Percentiles rank a stretch among this genome's conserved stretches.
Conservation (phyloP, 64 coral and sea anemone species). For the Cladopsammia gracilis region DNA sequence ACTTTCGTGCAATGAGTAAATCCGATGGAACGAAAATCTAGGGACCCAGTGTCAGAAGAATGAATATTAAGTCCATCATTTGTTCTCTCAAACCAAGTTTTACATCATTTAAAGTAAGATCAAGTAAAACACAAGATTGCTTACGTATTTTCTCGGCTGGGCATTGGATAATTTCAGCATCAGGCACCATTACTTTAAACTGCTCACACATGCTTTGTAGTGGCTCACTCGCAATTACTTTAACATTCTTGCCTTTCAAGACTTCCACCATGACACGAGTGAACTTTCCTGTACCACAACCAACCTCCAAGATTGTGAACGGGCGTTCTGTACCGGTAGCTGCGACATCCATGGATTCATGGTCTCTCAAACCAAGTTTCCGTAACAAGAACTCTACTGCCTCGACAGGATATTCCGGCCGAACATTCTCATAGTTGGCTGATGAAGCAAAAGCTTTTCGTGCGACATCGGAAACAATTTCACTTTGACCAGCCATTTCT, state of each 20-base stretch:
- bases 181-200: slow-evolving; percentile 26
- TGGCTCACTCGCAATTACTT: slow-evolving; percentile 47
- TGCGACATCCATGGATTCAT: not conserved
- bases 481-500: not conserved
- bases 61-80: too few relatives aligned
- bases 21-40: too few relatives aligned
- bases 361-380: not conserved
- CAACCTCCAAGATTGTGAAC: slow-evolving; percentile 54
- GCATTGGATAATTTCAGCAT: slow-evolving; percentile 48
- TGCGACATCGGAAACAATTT: not conserved
- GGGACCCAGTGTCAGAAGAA: too few relatives aligned
- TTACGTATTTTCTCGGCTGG: slow-evolving; percentile 52
- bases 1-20: too few relatives aligned
- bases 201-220: slow-evolving; percentile 51
- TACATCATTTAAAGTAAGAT: too few relatives aligned
- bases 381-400: slow-evolving; percentile 1
- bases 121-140: not conserved
- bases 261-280: slow-evolving; percentile 50
- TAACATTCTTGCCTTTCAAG: slow-evolving; percentile 15
- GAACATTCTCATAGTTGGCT: not conserved
- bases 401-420: not conserved
- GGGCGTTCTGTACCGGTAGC: not conserved
- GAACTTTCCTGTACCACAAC: slow-evolving; percentile 62
- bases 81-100: too few relatives aligned
- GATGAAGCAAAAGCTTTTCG: slow-evolving; percentile 15